Evolutionary conservation across 2,113 vertebrate genomes (phyloP), one percentile per base, ranked within the genome.

Genomic region (Cygnus atratus): DNA sequence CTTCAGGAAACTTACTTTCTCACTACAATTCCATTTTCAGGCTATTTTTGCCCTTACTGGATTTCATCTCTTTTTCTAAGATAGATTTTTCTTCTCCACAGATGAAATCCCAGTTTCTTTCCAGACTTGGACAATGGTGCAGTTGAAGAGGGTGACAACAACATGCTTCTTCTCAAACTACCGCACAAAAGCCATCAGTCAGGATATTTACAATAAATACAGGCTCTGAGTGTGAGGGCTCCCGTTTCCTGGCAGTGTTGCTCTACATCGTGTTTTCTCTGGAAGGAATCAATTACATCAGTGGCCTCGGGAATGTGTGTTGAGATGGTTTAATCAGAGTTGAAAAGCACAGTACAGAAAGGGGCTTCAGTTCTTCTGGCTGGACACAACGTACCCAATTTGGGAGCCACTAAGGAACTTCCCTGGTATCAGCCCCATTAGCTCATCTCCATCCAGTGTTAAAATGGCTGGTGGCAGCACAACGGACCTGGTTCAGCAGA

Each of bases 261-360:
- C 87, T 92, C 48, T 80, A 72, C 15, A 1, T 84, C 77, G 55
- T 66, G 73, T 91, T 93, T 94, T 93, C 39, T 91, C 87, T 91
- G 93, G 93, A 93, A 94, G 82, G 95, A 96, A 97, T 97, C 91
- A 88, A 50, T 95, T 88, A 96, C 93, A 97, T 97, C 94, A 96
- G 86, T 62, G 93, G 85, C 80, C 81, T 85, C 0, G 16, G 94
- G 93, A 96, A 97, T 90, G 63, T 90, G 61, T 22, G 68, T 35
- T 80, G 77, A 72, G 82, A 81, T 88, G 58, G 78, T 94, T 96
- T 94, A 93, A 92, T 95, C 79, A 35, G 93, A 95, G 81, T 31
- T 92, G 80, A 95, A 97, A 76, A 95, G 94, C 93, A 63, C 73
- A 90, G 79, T 18, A 92, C 67, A 97, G 89, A 97, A 97, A 96